Evolutionary conservation across 2,888 invertebrate genomes (phyloP), one percentile per base, ranked within the genome.

Genomic region (Coecobrya sp.): DNA sequence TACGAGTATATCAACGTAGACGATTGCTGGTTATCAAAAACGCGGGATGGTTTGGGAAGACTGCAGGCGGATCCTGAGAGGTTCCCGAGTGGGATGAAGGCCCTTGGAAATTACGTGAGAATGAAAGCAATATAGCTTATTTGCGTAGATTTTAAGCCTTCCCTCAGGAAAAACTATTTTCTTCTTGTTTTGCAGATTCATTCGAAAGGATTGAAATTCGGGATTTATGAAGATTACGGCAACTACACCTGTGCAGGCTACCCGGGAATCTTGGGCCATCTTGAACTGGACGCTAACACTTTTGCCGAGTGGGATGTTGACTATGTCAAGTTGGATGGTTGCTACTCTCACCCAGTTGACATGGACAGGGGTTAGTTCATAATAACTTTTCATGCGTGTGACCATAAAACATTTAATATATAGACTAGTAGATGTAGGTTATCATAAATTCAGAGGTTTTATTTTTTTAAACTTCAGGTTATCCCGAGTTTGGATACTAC

Each of bases 271-370:
- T 97, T 98, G 93, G 98, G 98, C 7, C 97, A 97, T 96, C 97
- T 98, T 95, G 97, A 98, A 95, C 97, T 97, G 95, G 99, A 99
- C 96, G 99, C 99, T 0, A 96, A 97, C 55, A 98, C 98, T 0
- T 99, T 99, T 96, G 99, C 99, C 0, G 97, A 98, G 0, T 99
- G 99, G 99, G 97, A 98, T 93, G 99, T 99, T 25, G 99, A 99
- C 96, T 99, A 99, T 96, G 98, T 99, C 1, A 99, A 99, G 96
- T 96, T 99, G 93, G 99, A 99, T 95, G 99, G 99, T 0, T 99
- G 99, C 96, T 98, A 99, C 95, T 98, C 99, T 0, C 97, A 98
- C 94, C 98, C 98, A 0, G 96, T 96, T 5, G 98, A 98, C 94
- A 98, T 98, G 98, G 98, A 98, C 95, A 96, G 96, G 95, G 98